Evolutionary conservation across 2,797 vertebrate species (phyloP).

Genomic region (Helicolenus hilgendorfi): DNA sequence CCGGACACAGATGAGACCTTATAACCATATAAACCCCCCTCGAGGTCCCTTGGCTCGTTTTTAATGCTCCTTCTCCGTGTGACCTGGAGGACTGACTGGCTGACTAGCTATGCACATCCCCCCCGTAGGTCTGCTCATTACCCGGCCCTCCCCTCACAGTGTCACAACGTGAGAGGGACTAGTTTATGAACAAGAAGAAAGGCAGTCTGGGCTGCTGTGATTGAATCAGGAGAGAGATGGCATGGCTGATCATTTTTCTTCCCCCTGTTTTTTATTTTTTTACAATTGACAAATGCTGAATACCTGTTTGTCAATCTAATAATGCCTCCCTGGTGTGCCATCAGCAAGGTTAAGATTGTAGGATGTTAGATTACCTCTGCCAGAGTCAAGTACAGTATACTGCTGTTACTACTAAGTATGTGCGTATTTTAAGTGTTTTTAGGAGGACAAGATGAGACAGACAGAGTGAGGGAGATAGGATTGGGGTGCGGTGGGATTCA

Average conservation of each 20-base stretch:
- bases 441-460: constrained; percentile 34
- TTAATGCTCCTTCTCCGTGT: constrained; percentile 89
- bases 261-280: background rate
- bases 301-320: constrained; percentile 42
- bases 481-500: constrained; percentile 28
- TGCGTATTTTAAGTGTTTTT: constrained; percentile 47
- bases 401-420: background rate
- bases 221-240: constrained; percentile 88
- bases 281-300: constrained; percentile 47
- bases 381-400: background rate
- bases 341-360: constrained; percentile 41
- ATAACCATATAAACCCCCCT: constrained; percentile 80
- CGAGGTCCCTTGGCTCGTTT: constrained; percentile 72
- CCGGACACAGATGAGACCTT: constrained; percentile 85
- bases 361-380: constrained; percentile 11
- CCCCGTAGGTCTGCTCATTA: constrained; percentile 80
- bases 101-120: constrained; percentile 74
- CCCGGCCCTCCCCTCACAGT: constrained; percentile 66
- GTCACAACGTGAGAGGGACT: constrained; percentile 86
- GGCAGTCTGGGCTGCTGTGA: constrained; percentile 77
- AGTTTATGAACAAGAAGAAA: constrained; percentile 88
- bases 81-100: constrained; percentile 81
- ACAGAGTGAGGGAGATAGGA: constrained; percentile 32
- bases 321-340: constrained; percentile 47
- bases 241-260: constrained; percentile 78